Base-by-base conservation (phyloP, 2,888 invertebrate genomes). In the Oxycera nigricornis region DNA sequence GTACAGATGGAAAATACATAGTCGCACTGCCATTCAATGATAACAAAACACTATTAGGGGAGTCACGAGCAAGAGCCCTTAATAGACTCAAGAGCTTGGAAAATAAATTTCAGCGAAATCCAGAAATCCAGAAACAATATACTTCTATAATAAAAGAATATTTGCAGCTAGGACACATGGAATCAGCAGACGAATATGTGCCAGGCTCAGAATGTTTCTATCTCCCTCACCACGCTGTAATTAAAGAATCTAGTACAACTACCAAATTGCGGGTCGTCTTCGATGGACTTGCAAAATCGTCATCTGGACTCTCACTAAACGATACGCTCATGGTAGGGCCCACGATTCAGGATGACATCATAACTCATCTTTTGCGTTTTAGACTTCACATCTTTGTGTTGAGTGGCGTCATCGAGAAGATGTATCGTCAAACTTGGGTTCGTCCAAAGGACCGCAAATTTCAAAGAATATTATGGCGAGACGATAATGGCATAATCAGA, bases 81-180 rank as follows among this genome's bases (percentile, higher is more conserved):
- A 20, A 11, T 28, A 9, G 28, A 4, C 7, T 57, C 57, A 46
- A 46, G 17, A n/a, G n/a, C 11, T 17, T 57, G 57, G 62, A 62
- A 31, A 24, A 30, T 14, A 24, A 30, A 30, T 31, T 62, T 2
- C 14, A 28, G 17, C 26, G 30, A 22, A 31, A 30, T 20, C 11
- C 28, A 26, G 62, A 6, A 9, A n/a, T 62, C 28, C 26, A 62
- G n/a, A 17, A 6, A 6, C 30, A 74, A 39, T 78, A 78, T 41
- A 31, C 22, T 17, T 24, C 70, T 20, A 76, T 78, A 39, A 77
- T 78, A 70, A 57, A 67, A 17, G 77, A 80, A 75, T 80, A 79
- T 65, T 11, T 70, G 22, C n/a, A 31, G 9, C 46, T 80, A 31
- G 76, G 76, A 2, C 79, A 80, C 68, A 80, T 80, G 80, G 30